Percentiles rank a stretch among this genome's conserved stretches.
phyloP scores from a whole-genome alignment of 2,113 vertebrate genomes.

The Psammodynastes pulverulentus region DNA sequence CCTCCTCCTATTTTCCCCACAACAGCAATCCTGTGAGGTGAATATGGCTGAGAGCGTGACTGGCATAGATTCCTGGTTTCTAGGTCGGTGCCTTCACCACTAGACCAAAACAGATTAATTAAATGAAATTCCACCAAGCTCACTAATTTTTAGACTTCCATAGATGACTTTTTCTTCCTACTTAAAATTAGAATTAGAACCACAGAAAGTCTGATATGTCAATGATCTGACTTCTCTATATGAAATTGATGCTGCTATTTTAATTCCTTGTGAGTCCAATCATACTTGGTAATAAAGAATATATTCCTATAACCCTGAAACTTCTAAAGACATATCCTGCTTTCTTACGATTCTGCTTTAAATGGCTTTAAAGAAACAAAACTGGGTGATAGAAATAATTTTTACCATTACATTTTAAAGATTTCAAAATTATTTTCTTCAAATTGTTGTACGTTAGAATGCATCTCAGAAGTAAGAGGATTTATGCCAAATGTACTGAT shows the following conservation, averaged over 20 bases:
- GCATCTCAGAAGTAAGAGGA: not conserved
- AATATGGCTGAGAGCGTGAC: too few relatives aligned
- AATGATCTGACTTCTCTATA: constrained; percentile 51
- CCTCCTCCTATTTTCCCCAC: too few relatives aligned
- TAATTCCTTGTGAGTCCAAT: not conserved
- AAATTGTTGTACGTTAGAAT: not conserved
- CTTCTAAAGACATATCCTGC: constrained; percentile 63
- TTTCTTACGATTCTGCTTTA: constrained; percentile 62
- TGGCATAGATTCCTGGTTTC: too few relatives aligned
- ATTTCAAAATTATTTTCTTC: constrained; percentile 38
- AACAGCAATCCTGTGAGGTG: too few relatives aligned
- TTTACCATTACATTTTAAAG: constrained; percentile 40
- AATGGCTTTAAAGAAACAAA: constrained; percentile 51
- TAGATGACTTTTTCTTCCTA: constrained; percentile 28
- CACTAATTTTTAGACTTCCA: constrained; percentile 33
- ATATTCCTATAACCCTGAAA: constrained; percentile 33
- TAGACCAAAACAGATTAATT: constrained; percentile 29
- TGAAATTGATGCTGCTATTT: constrained; percentile 59
- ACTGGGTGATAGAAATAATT: constrained; percentile 37
- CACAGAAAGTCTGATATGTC: constrained; percentile 45
- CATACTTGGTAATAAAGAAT: too few relatives aligned
- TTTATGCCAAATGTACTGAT: not conserved
- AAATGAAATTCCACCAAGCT: constrained; percentile 39
- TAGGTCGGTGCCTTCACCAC: too few relatives aligned
- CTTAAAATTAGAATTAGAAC: constrained; percentile 50